Base-by-base conservation (phyloP, 2,113 vertebrate genomes). In the Pseudolaguvia tuberculata region DNA sequence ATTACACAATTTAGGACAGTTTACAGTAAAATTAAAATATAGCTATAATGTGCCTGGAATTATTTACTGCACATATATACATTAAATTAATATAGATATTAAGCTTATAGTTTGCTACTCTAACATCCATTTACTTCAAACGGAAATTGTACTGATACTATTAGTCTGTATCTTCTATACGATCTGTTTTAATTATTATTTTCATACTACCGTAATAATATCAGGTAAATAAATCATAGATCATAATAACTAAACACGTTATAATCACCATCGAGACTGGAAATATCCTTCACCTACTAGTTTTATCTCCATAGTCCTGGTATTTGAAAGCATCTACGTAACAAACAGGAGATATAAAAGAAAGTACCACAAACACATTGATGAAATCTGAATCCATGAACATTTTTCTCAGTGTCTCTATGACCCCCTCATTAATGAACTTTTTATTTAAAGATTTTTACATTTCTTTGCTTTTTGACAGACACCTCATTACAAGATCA, bases 401-500 rank as follows among this genome's bases (percentile, higher is more conserved):
- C 50, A 47, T 21, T 42, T 62, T 23, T 29, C 18, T 20, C 3
- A 45, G 18, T 51, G 6, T 42, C 14, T 57, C 31, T 27, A 8
- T 21, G 39, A 42, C 39, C 12, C 27, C 10, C 9, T 27, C 3
- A 47, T 47, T 45, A 18, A 7, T 42, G 8, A 7, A 7, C 4
- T 51, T 27, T 23, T 55, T 55, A 23, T 15, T 50, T 61, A 21
- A 9, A 10, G 4, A 13, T 20, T n/a, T 68, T 52, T 52, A n/a
- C 2, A 35, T 35, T 6, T 35, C 20, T 68, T 27, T 2, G 2
- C 17, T 57, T 42, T 53, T 76, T 70, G 66, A 62, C 66, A 71
- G 75, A 53, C 50, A 71, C 66, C 61, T 76, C 61, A 62, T 62
- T 77, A 63, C 39, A 68, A 50, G 73, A 68, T 67, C 52, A 50